Conservation (phyloP, 2,888 invertebrate species). For the Eupithecia vulgata region DNA sequence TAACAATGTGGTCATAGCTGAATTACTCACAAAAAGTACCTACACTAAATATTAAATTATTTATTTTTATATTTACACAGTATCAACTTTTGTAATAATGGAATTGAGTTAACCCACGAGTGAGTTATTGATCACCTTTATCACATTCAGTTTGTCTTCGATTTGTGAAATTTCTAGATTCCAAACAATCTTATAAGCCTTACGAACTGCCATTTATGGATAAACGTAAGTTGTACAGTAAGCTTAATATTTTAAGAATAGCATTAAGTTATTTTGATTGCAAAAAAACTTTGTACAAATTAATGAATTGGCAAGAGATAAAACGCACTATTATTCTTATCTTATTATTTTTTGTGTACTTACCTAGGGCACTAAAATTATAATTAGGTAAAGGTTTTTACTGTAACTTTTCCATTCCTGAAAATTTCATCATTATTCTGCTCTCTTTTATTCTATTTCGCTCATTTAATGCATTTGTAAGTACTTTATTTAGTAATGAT, state of each 20-base stretch:
- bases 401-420: slow-evolving; percentile 1
- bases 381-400: slow-evolving; percentile 21
- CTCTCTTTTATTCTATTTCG: slow-evolving; percentile 38
- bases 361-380: slow-evolving; percentile 30
- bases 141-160: not conserved
- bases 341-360: not conserved
- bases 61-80: not conserved
- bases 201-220: slow-evolving; percentile 38
- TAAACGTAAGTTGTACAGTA: slow-evolving; percentile 77
- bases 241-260: slow-evolving; percentile 34
- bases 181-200: slow-evolving; percentile 19
- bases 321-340: not conserved
- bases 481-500: not conserved
- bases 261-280: slow-evolving; percentile 27
- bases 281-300: slow-evolving; percentile 7
- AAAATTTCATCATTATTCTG: slow-evolving; percentile 13
- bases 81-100: not conserved
- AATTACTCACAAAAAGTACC: not conserved
- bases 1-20: not conserved
- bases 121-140: too few relatives aligned
- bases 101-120: not conserved
- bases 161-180: not conserved
- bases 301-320: slow-evolving; percentile 4
- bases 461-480: slow-evolving; percentile 33
- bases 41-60: not conserved